Conservation (phyloP, 2,888 invertebrate genomes). For the Eristalis arbustorum region DNA sequence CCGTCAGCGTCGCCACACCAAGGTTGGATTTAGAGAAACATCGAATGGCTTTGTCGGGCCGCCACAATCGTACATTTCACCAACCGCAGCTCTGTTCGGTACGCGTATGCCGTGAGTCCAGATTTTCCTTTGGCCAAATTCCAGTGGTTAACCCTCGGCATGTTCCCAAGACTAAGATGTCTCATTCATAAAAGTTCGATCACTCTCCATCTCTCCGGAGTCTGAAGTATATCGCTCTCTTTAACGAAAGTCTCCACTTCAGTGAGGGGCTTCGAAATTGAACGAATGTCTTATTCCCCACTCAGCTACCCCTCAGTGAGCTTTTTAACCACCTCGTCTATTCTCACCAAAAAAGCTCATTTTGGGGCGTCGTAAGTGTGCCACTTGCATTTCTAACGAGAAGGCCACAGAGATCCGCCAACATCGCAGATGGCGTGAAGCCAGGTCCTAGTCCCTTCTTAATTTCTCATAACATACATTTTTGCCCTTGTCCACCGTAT, state of each 20-base stretch:
- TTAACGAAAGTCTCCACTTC: conserved; percentile 33
- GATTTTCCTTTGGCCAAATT: background rate
- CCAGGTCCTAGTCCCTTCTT: conserved; percentile 41
- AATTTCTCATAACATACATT: conserved; percentile 24
- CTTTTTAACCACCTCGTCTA: conserved; percentile 3
- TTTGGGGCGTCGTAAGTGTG: conserved; percentile 59
- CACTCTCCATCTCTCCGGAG: background rate
- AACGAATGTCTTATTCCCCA: background rate
- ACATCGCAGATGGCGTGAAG: no score
- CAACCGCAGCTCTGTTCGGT: conserved; percentile 40
- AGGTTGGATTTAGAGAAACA: conserved; percentile 48
- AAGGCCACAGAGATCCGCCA: conserved; percentile 43
- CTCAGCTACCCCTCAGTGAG: background rate
- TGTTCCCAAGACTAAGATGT: background rate
- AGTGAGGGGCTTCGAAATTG: background rate
- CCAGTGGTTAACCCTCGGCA: background rate
- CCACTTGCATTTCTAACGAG: conserved; percentile 67
- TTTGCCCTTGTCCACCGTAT: background rate
- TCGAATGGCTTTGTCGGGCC: conserved; percentile 33
- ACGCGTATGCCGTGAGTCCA: conserved; percentile 12
- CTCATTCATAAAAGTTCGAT: conserved; percentile 48
- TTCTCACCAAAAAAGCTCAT: conserved; percentile 40
- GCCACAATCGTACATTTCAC: conserved; percentile 28
- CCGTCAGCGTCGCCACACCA: conserved; percentile 22
- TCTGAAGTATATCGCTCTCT: background rate